Percentiles rank a stretch among this genome's conserved stretches.
Evolutionary conservation across 2,888 invertebrate genomes (phyloP).

Genomic region (Alcis repandata): DNA sequence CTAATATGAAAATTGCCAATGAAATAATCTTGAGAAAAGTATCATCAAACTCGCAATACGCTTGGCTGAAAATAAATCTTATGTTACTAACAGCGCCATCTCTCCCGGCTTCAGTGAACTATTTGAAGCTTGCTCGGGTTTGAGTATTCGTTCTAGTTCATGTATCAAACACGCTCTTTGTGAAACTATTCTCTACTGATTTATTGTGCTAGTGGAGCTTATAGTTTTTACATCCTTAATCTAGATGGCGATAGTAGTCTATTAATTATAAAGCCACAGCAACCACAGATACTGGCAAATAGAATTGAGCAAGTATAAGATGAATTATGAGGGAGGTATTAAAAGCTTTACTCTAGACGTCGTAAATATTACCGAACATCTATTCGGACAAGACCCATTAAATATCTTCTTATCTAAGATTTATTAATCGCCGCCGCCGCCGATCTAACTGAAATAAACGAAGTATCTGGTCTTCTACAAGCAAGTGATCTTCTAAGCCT

Average conservation of each 20-base stretch:
- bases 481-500: no score
- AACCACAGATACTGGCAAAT: neutral
- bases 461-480: neutral
- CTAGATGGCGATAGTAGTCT: conserved; percentile 10
- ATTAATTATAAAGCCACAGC: neutral
- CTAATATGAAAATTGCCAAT: no score
- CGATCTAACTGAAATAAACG: neutral
- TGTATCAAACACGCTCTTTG: neutral
- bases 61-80: neutral
- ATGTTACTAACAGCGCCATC: conserved; percentile 26
- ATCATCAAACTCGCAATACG: neutral
- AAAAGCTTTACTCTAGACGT: conserved; percentile 30
- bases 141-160: conserved; percentile 2
- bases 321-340: conserved; percentile 25
- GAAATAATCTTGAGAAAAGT: neutral
- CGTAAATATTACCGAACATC: conserved; percentile 32
- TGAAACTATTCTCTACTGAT: no score
- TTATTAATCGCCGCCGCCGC: neutral
- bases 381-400: conserved; percentile 12
- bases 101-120: conserved; percentile 3
- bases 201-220: neutral
- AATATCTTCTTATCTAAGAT: conserved; percentile 16
- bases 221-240: neutral
- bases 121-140: conserved; percentile 9
- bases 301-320: neutral